phyloP scores from a whole-genome alignment of 2,797 vertebrate genomes.

The Sus cebifrons region DNA sequence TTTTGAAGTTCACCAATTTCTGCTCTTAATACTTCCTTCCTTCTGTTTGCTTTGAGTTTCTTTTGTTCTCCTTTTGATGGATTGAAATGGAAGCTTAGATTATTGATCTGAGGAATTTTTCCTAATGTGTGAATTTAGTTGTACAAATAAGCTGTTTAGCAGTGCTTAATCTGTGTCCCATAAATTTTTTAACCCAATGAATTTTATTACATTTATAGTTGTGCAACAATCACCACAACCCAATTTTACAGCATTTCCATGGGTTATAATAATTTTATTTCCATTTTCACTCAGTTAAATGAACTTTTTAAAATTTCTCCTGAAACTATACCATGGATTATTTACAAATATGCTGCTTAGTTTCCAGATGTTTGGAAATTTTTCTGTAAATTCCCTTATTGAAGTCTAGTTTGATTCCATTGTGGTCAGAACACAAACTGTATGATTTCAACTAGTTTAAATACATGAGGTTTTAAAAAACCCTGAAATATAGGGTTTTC shows the following conservation, averaged over 20 bases:
- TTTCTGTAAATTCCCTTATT: neutral
- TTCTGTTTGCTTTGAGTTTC: conserved; percentile 4
- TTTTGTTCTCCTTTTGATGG: conserved; percentile 4
- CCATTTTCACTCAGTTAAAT: neutral
- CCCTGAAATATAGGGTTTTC: neutral
- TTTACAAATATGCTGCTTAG: conserved; percentile 10
- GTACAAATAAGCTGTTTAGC: neutral
- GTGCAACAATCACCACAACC: no score
- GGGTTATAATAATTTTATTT: neutral
- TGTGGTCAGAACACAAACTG: neutral
- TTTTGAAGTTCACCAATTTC: conserved; percentile 41
- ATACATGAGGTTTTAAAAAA: neutral
- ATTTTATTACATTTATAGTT: no score
- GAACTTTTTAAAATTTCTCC: neutral
- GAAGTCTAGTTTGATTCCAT: conserved; percentile 6
- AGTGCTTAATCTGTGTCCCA: neutral
- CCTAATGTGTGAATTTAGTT: neutral
- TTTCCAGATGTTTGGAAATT: neutral
- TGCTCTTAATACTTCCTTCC: conserved; percentile 26
- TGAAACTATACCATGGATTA: neutral
- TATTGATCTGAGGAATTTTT: conserved; percentile 1
- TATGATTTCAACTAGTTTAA: neutral
- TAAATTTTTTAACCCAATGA: neutral
- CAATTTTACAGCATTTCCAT: no score
- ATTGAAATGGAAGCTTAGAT: neutral